Conservation (phyloP, 92 coral and sea anemone genomes). For the Phenganax subtilis region DNA sequence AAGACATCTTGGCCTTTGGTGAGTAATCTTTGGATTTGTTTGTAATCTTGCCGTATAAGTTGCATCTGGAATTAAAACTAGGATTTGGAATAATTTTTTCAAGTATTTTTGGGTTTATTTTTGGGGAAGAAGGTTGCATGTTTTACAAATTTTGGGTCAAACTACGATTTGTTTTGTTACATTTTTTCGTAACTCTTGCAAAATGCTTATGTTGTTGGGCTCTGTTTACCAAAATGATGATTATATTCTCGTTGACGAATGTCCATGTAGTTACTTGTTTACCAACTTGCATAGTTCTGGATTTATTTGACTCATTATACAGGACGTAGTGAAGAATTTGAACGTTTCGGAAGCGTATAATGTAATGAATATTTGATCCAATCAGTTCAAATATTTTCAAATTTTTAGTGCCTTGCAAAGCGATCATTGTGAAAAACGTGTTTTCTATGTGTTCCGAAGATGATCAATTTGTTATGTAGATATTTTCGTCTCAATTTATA, state of each 20-base stretch:
- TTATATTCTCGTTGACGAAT: background rate
- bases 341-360: background rate
- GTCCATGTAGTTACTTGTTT: background rate
- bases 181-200: constrained; percentile 13
- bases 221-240: background rate
- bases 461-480: background rate
- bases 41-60: constrained; percentile 10
- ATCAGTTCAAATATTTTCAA: background rate
- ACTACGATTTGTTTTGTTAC: constrained; percentile 1
- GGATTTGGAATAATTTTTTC: background rate
- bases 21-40: constrained; percentile 23
- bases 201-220: constrained; percentile 5
- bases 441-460: background rate
- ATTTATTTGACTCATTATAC: background rate
- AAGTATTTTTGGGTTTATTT: background rate
- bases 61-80: constrained; percentile 1
- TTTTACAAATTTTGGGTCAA: background rate
- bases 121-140: background rate
- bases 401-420: constrained; percentile 3
- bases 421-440: background rate
- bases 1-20: constrained; percentile 33
- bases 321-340: background rate
- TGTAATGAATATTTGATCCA: background rate
- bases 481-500: background rate
- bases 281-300: background rate